Evolutionary conservation across 2,113 vertebrate species (phyloP).

Genomic region (Fukomys damarensis): DNA sequence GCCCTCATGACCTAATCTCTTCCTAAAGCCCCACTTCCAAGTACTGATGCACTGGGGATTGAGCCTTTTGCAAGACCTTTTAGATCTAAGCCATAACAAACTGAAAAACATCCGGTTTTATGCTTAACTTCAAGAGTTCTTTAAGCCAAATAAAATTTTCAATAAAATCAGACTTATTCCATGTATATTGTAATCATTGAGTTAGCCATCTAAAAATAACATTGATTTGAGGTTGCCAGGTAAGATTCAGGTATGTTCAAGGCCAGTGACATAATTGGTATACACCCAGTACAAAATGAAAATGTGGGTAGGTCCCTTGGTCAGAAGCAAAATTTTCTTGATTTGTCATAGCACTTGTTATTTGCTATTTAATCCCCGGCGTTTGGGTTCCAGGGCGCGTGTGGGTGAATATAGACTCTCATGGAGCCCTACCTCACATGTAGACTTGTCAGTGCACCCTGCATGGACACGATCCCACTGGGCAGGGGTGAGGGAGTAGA

Average conservation of each 20-base stretch:
- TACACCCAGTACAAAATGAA: not conserved
- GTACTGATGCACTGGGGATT: not conserved
- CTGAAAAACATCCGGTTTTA: not conserved
- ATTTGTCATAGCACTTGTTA: not conserved
- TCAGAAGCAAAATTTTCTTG: constrained; percentile 15
- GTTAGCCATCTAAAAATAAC: constrained; percentile 48
- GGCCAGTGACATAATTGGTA: not conserved
- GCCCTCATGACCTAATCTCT: not conserved
- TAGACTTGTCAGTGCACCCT: not conserved
- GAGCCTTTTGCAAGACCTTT: not conserved
- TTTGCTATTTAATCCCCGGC: not conserved
- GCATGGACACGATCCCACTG: not conserved
- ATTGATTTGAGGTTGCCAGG: not conserved
- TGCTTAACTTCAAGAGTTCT: constrained; percentile 9
- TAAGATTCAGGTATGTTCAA: not conserved
- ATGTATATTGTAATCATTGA: not conserved
- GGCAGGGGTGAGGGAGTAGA: not conserved
- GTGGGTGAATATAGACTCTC: not conserved
- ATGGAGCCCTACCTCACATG: too few relatives aligned
- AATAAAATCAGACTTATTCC: constrained; percentile 35
- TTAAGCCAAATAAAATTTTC: constrained; percentile 48
- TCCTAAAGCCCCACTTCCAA: not conserved
- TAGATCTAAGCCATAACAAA: not conserved
- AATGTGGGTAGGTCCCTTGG: not conserved
- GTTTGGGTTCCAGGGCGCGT: not conserved